Percentiles rank a stretch among this genome's conserved stretches.
phyloP scores from a whole-genome alignment of 2,888 invertebrate genomes.

The Hololepta plana region DNA sequence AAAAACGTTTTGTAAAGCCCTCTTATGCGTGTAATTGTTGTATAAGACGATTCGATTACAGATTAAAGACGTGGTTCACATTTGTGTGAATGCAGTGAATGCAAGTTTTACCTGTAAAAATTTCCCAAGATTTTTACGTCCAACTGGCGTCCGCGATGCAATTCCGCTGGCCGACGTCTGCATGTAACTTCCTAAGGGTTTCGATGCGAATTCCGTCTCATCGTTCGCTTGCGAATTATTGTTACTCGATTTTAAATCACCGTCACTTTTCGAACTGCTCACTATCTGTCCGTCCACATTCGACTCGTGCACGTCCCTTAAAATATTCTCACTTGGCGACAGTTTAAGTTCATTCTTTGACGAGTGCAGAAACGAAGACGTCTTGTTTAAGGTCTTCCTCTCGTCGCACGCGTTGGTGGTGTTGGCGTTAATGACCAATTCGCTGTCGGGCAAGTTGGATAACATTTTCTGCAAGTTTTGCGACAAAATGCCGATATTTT shows the following conservation, averaged over 20 bases:
- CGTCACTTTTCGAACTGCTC: too few species aligned
- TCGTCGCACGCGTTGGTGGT: neutral
- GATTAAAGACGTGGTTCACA: too few species aligned
- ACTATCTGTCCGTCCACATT: too few species aligned
- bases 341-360: neutral
- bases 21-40: too few species aligned
- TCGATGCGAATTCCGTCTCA: constrained; percentile 7
- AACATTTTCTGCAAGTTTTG: constrained; percentile 36
- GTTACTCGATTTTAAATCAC: constrained; percentile 6
- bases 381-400: too few species aligned
- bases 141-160: constrained; percentile 25
- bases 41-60: too few species aligned
- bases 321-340: neutral
- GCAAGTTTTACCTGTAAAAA: constrained; percentile 25
- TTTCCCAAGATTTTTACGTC: constrained; percentile 24
- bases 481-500: constrained; percentile 25
- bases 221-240: constrained; percentile 4
- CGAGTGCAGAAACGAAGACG: too few species aligned
- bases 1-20: too few species aligned
- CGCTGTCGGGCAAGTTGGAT: constrained; percentile 20
- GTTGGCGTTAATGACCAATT: constrained; percentile 1
- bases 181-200: constrained; percentile 24
- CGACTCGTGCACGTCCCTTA: too few species aligned
- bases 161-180: constrained; percentile 24
- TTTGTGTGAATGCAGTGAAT: too few species aligned